phyloP scores from a whole-genome alignment of 1,140 invertebrate genomes.

The Chlorops oryzae region DNA sequence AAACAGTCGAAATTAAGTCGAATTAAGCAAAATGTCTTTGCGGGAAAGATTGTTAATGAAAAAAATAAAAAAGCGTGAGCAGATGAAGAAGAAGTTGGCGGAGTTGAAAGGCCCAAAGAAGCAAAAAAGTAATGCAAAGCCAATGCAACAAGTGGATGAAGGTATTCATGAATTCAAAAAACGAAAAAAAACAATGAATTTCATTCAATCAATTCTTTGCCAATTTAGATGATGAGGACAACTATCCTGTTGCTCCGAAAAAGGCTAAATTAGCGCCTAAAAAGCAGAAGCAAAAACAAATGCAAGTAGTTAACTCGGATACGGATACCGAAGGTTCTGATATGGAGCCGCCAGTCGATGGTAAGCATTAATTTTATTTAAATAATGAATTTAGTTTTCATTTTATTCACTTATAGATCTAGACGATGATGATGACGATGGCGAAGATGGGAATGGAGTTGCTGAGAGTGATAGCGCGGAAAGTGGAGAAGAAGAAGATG shows the following conservation, averaged over 20 bases:
- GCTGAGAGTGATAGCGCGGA: background rate
- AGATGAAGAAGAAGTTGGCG: slow-evolving; percentile 59
- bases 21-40: slow-evolving; percentile 56
- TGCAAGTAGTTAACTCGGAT: slow-evolving; percentile 33
- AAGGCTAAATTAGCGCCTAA: slow-evolving; percentile 22
- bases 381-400: too few species aligned
- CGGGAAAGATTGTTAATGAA: slow-evolving; percentile 70
- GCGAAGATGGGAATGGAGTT: background rate
- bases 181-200: too few species aligned
- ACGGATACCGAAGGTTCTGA: slow-evolving; percentile 23
- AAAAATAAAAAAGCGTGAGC: slow-evolving; percentile 71
- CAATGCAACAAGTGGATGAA: slow-evolving; percentile 7
- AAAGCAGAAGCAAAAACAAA: slow-evolving; percentile 29
- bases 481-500: background rate
- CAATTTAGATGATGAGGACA: slow-evolving; percentile 24
- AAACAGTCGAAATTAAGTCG: background rate
- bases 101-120: slow-evolving; percentile 53
- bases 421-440: too few species aligned
- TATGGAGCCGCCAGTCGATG: too few species aligned
- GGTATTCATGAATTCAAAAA: background rate
- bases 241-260: too few species aligned
- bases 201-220: background rate
- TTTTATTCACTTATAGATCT: too few species aligned
- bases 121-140: slow-evolving; percentile 9
- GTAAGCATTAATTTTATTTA: background rate